Percentiles rank a stretch among this genome's conserved stretches.
Conservation (phyloP, 2,888 invertebrate species). For the Clistopyga incitator region DNA sequence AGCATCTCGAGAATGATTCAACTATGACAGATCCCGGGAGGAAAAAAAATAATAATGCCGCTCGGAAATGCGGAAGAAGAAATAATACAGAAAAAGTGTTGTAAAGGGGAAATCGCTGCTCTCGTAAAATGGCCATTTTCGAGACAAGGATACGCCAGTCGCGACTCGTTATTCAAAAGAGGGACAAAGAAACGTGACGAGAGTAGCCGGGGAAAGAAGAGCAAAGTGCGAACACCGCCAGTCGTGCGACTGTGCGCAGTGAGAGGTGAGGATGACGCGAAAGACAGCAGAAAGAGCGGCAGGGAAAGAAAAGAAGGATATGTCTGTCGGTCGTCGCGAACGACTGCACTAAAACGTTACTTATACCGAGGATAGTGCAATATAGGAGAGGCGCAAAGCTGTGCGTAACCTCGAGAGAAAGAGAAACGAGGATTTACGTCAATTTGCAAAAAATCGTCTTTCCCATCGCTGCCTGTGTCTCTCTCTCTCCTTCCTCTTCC, state of each 20-base stretch:
- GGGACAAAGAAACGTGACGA: neutral
- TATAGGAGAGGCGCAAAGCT: conserved; percentile 20
- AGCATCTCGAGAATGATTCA: neutral
- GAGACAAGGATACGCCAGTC: conserved; percentile 4
- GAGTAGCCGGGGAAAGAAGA: neutral
- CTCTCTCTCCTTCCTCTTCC: conserved; percentile 3
- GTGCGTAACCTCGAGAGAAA: conserved; percentile 24
- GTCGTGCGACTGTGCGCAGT: neutral
- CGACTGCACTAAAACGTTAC: conserved; percentile 45
- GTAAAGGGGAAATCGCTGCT: conserved; percentile 26
- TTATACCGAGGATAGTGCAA: conserved; percentile 19
- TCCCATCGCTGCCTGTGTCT: conserved; percentile 1
- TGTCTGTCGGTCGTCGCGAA: conserved; percentile 33
- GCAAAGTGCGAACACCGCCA: neutral
- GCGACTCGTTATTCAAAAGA: conserved; percentile 30
- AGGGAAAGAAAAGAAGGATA: conserved; percentile 1
- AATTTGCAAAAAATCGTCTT: conserved; percentile 74
- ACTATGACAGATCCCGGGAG: neutral
- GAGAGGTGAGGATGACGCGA: conserved; percentile 23
- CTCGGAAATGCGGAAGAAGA: neutral
- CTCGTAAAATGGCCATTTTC: conserved; percentile 22
- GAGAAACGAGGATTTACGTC: conserved; percentile 70
- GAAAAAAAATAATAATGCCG: neutral
- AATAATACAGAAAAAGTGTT: conserved; percentile 5
- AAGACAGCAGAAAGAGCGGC: conserved; percentile 1